Base-by-base conservation (phyloP, 2,113 vertebrate species). In the Microtus montanus region DNA sequence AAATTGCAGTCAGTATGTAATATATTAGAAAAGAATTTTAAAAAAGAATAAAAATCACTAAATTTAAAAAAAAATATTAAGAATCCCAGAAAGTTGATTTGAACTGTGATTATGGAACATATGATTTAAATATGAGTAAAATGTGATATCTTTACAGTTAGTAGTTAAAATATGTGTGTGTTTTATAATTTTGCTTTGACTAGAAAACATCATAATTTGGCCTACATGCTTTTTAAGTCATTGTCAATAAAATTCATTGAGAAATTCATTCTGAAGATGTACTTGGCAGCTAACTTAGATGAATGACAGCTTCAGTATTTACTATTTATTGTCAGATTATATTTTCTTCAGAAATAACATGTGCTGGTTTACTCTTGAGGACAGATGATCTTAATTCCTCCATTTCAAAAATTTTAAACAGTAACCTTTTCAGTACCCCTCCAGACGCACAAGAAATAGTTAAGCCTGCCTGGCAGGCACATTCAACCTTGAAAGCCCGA, bases 391-490 rank as follows among this genome's bases (percentile, higher is more conserved):
- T 98, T 98, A 97, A 97, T 95, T 97, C 90, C 74, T 90, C 95
- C 80, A 96, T 83, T 61, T 90, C 96, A 97, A 91, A 96, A 96
- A 91, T 97, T 98, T 97, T 97, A 98, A 98, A 94, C 88, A 89
- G 83, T 83, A 97, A 95, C 87, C 89, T 98, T 98, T 98, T 96
- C 95, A 97, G 93, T 93, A 97, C 97, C 86, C 95, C 95, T 97
- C 96, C 98, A 98, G 96, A 97, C 84, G 90, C 77, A 90, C 73
- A 95, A 97, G 96, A 97, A 98, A 96, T 97, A 98, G 85, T 97
- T 97, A 96, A 96, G 87, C 86, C 88, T 98, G 77, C 88, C 97
- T 98, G 87, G 86, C 78, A 98, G 93, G 92, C 91, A 97, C 94
- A 96, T 97, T 97, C 86, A 96, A 80, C 52, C 82, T 61, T 78